Evolutionary conservation across 2,888 invertebrate species (phyloP), one percentile per base, ranked within the genome.

Genomic region (Xestoiulus laeticollis): DNA sequence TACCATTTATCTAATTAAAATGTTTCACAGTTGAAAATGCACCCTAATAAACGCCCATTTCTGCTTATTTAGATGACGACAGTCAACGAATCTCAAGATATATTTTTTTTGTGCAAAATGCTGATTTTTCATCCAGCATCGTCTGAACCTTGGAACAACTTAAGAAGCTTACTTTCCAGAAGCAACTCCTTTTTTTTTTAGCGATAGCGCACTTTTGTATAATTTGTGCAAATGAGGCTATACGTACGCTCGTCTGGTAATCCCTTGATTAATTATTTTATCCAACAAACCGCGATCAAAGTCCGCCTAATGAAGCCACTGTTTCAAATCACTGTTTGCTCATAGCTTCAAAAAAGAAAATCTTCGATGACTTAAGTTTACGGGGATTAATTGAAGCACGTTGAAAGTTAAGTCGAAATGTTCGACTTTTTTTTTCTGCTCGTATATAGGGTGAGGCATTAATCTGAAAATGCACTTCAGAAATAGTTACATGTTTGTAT

Each of bases 211-310:
- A 59, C 59, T 19, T n/a, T 59, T 59, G 59, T 59, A 59, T 59
- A 59, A 59, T 59, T 59, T 59, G 59, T 19, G 59, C 59, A 59
- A 59, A 59, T 59, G 59, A 59, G 59, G 59, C 59, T 19, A 59
- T 59, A n/a, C 12, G 12, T 6, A 59, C 22, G 59, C 22, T 59
- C 59, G 48, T 48, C 48, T 48, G 59, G n/a, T 59, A 59, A 59
- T 59, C 59, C 59, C 59, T 59, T 59, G 59, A 59, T 22, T 59
- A 59, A 59, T 59, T 59, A 59, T 59, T 59, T 59, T n/a, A 59
- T 59, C 59, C 59, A 59, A 59, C 59, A 59, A 59, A 59, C n/a
- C 22, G n/a, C 59, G n/a, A n/a, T 22, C 59, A 59, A n/a, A n/a
- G n/a, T 22, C 59, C 59, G 6, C 59, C 59, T 59, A 59, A 59